Evolutionary conservation across 2,888 invertebrate species (phyloP).

Genomic region (Melanostoma scalare): DNA sequence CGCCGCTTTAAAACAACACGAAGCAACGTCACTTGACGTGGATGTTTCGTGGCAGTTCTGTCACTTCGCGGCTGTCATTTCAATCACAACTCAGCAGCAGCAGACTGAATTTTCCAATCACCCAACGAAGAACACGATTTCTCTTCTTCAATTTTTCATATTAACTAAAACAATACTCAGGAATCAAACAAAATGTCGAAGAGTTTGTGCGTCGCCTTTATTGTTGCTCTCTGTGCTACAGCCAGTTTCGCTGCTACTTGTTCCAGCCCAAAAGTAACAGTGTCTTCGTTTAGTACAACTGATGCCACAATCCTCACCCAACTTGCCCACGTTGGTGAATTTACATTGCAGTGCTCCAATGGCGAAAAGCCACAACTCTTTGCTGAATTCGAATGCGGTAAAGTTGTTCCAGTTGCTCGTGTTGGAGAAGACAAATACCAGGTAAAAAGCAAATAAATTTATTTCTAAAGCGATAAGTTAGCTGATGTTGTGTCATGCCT

Average conservation of each 20-base stretch:
- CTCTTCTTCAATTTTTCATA: slow-evolving; percentile 5
- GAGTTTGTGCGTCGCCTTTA: slow-evolving; percentile 74
- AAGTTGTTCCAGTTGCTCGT: slow-evolving; percentile 91
- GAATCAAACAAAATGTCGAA: slow-evolving; percentile 75
- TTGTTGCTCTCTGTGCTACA: slow-evolving; percentile 74
- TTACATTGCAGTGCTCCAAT: slow-evolving; percentile 91
- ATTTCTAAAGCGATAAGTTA: not conserved
- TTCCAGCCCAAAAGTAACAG: slow-evolving; percentile 86
- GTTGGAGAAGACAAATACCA: slow-evolving; percentile 91
- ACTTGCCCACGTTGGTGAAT: slow-evolving; percentile 95
- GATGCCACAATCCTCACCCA: slow-evolving; percentile 95
- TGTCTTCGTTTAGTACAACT: slow-evolving; percentile 93
- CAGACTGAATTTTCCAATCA: slow-evolving; percentile 55
- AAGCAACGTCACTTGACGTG: slow-evolving; percentile 63
- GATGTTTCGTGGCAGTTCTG: slow-evolving; percentile 68
- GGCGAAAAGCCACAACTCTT: slow-evolving; percentile 89
- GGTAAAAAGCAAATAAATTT: slow-evolving; percentile 83
- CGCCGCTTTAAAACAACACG: not conserved
- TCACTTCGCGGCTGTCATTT: slow-evolving; percentile 56
- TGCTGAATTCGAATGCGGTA: slow-evolving; percentile 92
- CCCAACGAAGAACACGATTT: slow-evolving; percentile 21
- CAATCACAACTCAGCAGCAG: slow-evolving; percentile 34
- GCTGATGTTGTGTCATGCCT: slow-evolving; percentile 23
- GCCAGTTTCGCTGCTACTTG: slow-evolving; percentile 81
- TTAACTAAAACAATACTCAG: slow-evolving; percentile 12